These are phyloP conservation scores for Anneissia japonica DNA, from an alignment of 35 echinoderm and acorn worm genomes.

Conservation along the genomic window DNA sequence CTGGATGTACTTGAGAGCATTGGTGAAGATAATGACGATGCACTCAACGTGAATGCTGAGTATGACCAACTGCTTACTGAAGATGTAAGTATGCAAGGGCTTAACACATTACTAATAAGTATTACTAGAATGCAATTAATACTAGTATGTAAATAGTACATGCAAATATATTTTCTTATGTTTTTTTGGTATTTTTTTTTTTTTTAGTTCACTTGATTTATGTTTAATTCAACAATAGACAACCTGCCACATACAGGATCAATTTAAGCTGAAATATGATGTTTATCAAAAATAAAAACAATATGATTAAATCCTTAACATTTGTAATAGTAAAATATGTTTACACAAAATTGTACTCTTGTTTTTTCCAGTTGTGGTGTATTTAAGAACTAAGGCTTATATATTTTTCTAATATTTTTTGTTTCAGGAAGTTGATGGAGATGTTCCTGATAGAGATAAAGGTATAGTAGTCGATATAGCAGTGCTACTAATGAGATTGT, in stretches of 20 bases:
- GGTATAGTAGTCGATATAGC: neutral
- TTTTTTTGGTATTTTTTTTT: neutral
- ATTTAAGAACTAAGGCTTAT: no score
- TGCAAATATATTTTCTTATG: neutral
- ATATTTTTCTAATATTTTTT: no score
- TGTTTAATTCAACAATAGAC: no score
- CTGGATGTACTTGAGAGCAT: neutral
- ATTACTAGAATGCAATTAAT: neutral
- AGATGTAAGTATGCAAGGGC: slow-evolving; percentile 35
- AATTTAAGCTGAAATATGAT: no score
- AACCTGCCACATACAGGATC: no score
- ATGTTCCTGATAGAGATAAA: neutral
- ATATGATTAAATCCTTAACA: no score
- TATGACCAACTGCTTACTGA: slow-evolving; percentile 49
- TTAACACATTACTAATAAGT: no score
- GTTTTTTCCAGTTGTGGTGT: no score
- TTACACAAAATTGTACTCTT: no score
- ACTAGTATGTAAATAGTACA: neutral
- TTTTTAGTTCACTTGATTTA: no score
- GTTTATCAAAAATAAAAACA: no score
- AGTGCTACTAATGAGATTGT: neutral
- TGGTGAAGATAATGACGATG: slow-evolving; percentile 36
- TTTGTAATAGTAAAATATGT: no score
- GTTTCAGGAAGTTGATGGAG: slow-evolving; percentile 8
- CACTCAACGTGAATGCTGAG: slow-evolving; percentile 37